Evolutionary conservation across 2,113 vertebrate genomes (phyloP), one percentile per base, ranked within the genome.

Genomic region (Neotoma lepida): DNA sequence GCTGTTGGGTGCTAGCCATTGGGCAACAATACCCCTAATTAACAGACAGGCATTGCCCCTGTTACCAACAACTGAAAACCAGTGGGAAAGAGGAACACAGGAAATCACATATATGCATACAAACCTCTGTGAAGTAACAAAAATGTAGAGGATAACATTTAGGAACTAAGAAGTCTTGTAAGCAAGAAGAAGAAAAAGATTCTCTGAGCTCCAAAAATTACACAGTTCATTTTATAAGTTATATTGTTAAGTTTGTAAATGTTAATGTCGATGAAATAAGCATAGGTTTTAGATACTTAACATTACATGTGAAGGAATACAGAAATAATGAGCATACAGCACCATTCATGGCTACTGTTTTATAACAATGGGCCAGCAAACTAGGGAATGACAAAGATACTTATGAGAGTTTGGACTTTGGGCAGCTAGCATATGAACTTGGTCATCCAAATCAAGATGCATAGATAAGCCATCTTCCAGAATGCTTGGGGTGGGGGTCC

Each of bases 81-180:
- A 89, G 49, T 15, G 30, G 61, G 71, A 63, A 82, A 28, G 22
- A 85, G 76, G 68, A 73, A 61, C 4, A 54, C 35, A 44, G 15
- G 18, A 24, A 4, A 2, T n/a, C 70, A 89, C 12, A 81, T 33
- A 39, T 56, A 14, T 58, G 10, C 49, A 44, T 76, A 77, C 64
- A 88, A 94, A 80, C 54, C 49, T 80, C 86, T 30, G 44, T 54
- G 63, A 88, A 91, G 77, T 56, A 80, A 87, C 39, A 56, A 88
- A 71, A 94, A 92, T 51, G 15, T 8, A 89, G n/a, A 85, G 78
- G 56, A 89, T 93, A 90, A 77, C 78, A 94, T 54, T 78, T 86
- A 74, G 51, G 81, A 94, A 93, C 81, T 74, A 76, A 73, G 70
- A 91, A 64, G 61, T 84, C 66, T 93, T 56, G 33, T 20, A 88